Conservation (phyloP, 2,888 invertebrate genomes). For the Drosophila basisetae region DNA sequence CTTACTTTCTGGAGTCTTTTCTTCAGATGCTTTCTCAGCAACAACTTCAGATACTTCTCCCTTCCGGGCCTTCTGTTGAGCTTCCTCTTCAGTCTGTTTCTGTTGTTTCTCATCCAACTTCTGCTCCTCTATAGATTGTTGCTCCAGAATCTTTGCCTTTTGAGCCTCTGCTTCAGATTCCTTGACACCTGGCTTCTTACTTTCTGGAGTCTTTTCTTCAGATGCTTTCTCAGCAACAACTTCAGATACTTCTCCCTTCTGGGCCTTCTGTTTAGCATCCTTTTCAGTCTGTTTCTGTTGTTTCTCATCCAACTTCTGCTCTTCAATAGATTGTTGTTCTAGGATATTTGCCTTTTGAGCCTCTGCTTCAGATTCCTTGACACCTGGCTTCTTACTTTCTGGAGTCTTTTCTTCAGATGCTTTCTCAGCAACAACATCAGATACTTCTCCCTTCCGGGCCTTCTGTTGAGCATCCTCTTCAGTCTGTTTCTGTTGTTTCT, state of each 20-base stretch:
- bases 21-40: neutral
- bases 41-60: neutral
- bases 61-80: neutral
- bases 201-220: neutral
- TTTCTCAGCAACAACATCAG: too few species aligned
- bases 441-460: too few species aligned
- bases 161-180: neutral
- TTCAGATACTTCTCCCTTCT: neutral
- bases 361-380: too few species aligned
- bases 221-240: neutral
- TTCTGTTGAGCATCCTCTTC: too few species aligned
- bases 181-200: accelerated
- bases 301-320: too few species aligned
- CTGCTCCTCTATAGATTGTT: neutral
- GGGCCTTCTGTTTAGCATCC: neutral
- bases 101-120: neutral
- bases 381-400: too few species aligned
- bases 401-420: too few species aligned
- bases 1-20: neutral
- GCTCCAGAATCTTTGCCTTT: neutral
- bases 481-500: too few species aligned
- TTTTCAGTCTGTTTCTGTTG: neutral
- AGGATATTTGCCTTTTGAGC: too few species aligned
- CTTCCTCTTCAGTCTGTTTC: conserved; percentile 12
- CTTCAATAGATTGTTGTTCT: too few species aligned